These are phyloP conservation scores for Cheirogaleus major DNA, from an alignment of 2,797 vertebrate genomes.

Conservation along the genomic window DNA sequence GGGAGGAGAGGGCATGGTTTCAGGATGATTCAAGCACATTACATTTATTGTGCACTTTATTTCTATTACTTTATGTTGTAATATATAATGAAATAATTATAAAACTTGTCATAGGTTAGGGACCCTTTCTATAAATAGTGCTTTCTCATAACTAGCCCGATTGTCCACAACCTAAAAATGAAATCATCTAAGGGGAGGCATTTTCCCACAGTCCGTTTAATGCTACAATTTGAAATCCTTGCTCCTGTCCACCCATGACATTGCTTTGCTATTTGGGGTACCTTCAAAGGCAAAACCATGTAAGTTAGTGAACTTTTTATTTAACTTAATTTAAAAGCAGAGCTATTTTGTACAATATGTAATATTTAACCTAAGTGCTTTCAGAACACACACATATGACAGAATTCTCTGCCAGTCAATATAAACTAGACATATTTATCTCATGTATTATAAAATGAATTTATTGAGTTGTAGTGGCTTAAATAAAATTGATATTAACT, in stretches of 20 bases:
- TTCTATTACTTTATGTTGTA: no score
- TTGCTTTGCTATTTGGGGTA: background rate
- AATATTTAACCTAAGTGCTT: background rate
- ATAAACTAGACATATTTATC: background rate
- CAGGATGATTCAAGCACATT: no score
- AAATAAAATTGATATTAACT: background rate
- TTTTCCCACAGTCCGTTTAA: background rate
- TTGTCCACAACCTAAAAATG: background rate
- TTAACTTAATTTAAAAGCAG: constrained; percentile 28
- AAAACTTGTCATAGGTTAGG: no score
- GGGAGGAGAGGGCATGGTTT: no score
- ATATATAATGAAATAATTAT: no score
- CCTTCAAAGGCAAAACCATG: background rate
- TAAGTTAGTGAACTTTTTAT: background rate
- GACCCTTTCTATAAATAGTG: background rate
- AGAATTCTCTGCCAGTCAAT: background rate
- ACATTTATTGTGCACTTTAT: no score
- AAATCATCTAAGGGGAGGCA: background rate
- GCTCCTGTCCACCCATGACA: background rate
- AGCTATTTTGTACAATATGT: background rate
- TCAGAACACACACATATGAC: background rate
- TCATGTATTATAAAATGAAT: background rate
- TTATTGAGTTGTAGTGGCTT: background rate
- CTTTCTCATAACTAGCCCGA: background rate
- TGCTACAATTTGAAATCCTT: background rate